These are phyloP conservation scores for Scrobipalpa costella DNA, from an alignment of 2,888 invertebrate genomes.

Conservation along the genomic window DNA sequence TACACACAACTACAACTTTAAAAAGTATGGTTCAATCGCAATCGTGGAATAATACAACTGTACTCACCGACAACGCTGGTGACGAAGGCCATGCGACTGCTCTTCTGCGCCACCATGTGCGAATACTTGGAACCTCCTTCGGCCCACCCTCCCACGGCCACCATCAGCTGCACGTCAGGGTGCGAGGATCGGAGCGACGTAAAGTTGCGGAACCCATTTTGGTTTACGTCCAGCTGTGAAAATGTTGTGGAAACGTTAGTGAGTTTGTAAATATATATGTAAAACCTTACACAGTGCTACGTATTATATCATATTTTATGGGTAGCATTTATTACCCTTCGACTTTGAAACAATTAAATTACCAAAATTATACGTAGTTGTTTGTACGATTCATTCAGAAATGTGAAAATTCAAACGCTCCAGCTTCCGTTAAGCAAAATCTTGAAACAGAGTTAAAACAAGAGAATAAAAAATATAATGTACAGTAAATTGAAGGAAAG, in stretches of 20 bases:
- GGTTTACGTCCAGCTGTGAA: conserved; percentile 84
- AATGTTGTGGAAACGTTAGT: background rate
- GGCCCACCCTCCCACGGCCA: conserved; percentile 95
- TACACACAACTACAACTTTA: too few species aligned
- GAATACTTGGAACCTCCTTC: conserved; percentile 95
- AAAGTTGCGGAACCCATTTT: conserved; percentile 90
- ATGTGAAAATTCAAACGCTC: too few species aligned
- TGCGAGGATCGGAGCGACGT: conserved; percentile 85
- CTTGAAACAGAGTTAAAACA: too few species aligned
- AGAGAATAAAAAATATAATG: too few species aligned
- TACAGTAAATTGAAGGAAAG: conserved; percentile 6
- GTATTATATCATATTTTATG: too few species aligned
- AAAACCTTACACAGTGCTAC: too few species aligned
- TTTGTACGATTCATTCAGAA: too few species aligned
- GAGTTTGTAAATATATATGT: too few species aligned
- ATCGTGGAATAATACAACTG: background rate
- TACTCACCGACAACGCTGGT: conserved; percentile 86
- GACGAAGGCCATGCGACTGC: conserved; percentile 86
- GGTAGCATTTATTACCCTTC: too few species aligned
- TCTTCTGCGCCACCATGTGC: conserved; percentile 86
- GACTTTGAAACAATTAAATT: too few species aligned
- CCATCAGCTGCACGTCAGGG: conserved; percentile 87
- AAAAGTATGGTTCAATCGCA: background rate
- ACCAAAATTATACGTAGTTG: too few species aligned
- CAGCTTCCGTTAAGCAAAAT: too few species aligned